A percentile compares a stretch with the other conserved stretches of the same genome.
Conservation (phyloP, 2,888 invertebrate species). For the Oxycera nigricornis region DNA sequence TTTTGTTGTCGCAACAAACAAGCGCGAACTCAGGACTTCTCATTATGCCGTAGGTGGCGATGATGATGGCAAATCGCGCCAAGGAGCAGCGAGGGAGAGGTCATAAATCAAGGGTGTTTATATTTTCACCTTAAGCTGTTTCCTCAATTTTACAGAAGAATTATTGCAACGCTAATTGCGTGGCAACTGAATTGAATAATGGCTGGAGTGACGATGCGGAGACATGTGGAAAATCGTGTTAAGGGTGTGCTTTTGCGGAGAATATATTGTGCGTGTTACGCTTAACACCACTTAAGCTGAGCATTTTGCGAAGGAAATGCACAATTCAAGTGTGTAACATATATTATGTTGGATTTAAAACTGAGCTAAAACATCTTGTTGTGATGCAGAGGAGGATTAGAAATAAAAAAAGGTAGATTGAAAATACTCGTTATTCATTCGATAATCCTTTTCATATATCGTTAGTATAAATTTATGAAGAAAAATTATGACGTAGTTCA, state of each 20-base stretch:
- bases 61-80: background rate
- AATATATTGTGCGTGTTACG: constrained; percentile 19
- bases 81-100: constrained; percentile 2
- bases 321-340: too few species aligned
- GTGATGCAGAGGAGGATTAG: too few species aligned
- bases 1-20: constrained; percentile 21
- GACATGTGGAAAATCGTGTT: constrained; percentile 22
- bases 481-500: too few species aligned
- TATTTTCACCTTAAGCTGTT: constrained; percentile 35
- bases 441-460: too few species aligned
- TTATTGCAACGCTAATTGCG: constrained; percentile 38
- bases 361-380: too few species aligned
- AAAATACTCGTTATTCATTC: too few species aligned
- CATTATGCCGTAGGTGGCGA: background rate
- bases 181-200: constrained; percentile 28
- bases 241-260: background rate
- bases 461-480: too few species aligned
- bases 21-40: background rate
- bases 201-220: constrained; percentile 13
- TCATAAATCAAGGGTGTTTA: constrained; percentile 36
- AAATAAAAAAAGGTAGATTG: too few species aligned
- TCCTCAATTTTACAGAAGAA: constrained; percentile 32
- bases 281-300: background rate
- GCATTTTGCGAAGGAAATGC: too few species aligned
- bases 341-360: too few species aligned